Conservation (phyloP, 2,888 invertebrate genomes). For the Hypomecis punctinalis region DNA sequence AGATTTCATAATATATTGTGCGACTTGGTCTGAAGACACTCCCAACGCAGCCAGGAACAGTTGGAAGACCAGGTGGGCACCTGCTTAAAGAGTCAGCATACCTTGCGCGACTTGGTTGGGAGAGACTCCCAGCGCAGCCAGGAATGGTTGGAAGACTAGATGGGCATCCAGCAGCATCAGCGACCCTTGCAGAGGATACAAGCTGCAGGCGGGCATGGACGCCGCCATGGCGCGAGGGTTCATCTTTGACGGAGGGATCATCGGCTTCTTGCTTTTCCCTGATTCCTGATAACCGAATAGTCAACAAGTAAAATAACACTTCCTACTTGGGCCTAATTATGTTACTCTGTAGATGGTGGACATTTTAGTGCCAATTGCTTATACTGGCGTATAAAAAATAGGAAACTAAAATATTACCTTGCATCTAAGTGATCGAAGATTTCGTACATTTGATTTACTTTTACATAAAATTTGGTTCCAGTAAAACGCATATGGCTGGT, state of each 20-base stretch:
- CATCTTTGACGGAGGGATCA: conserved; percentile 79
- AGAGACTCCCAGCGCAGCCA: conserved; percentile 95
- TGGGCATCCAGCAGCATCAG: conserved; percentile 95
- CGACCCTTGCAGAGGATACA: conserved; percentile 92
- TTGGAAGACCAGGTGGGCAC: neutral
- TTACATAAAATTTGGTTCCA: no score
- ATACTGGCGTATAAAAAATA: no score
- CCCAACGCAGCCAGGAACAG: neutral
- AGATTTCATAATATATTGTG: no score
- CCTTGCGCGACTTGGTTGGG: conserved; percentile 91
- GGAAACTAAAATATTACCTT: no score
- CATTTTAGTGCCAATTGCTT: no score
- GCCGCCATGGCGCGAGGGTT: conserved; percentile 70
- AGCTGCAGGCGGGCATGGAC: conserved; percentile 86
- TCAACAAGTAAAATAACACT: no score
- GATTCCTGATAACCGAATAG: conserved; percentile 9
- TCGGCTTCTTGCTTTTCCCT: conserved; percentile 74
- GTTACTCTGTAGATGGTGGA: no score
- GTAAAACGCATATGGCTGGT: no score
- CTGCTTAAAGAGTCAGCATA: conserved; percentile 34
- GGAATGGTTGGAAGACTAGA: conserved; percentile 95
- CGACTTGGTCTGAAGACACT: neutral
- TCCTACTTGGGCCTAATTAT: no score
- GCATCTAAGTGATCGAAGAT: no score
- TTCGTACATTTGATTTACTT: no score